Evolutionary conservation across 2,113 vertebrate species (phyloP).

Genomic region (Gymnogyps californianus): DNA sequence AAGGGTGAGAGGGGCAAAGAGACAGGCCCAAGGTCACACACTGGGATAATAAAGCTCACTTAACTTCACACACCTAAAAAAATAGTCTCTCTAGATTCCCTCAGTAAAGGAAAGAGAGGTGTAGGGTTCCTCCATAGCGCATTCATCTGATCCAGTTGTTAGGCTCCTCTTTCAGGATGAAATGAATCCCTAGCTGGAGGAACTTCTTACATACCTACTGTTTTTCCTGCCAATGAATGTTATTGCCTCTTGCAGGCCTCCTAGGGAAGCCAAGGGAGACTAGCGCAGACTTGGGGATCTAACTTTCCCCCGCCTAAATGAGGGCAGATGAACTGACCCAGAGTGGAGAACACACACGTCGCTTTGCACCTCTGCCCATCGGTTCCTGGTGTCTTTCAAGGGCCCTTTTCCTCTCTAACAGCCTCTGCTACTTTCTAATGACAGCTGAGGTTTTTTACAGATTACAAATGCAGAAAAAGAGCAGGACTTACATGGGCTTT

Average conservation of each 20-base stretch:
- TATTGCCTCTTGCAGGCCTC: neutral
- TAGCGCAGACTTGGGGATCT: neutral
- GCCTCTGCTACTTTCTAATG: neutral
- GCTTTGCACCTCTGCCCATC: neutral
- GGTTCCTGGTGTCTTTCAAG: neutral
- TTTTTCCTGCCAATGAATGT: neutral
- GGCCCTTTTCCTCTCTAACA: neutral
- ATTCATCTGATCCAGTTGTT: neutral
- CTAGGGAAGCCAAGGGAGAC: neutral
- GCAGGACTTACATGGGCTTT: neutral
- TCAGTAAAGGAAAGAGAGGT: neutral
- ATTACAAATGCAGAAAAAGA: neutral
- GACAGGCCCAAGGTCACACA: neutral
- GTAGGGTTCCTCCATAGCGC: neutral
- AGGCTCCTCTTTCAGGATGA: neutral
- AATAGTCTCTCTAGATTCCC: neutral
- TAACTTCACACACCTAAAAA: conserved; percentile 1
- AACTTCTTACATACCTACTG: neutral
- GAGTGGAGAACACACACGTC: neutral
- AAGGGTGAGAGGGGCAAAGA: neutral
- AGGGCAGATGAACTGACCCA: neutral
- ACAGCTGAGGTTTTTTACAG: neutral
- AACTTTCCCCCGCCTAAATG: neutral
- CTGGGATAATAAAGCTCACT: neutral
- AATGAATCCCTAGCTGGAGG: neutral